These are phyloP conservation scores for Grantiella picta DNA, from an alignment of 2,113 vertebrate species.

Conservation along the genomic window DNA sequence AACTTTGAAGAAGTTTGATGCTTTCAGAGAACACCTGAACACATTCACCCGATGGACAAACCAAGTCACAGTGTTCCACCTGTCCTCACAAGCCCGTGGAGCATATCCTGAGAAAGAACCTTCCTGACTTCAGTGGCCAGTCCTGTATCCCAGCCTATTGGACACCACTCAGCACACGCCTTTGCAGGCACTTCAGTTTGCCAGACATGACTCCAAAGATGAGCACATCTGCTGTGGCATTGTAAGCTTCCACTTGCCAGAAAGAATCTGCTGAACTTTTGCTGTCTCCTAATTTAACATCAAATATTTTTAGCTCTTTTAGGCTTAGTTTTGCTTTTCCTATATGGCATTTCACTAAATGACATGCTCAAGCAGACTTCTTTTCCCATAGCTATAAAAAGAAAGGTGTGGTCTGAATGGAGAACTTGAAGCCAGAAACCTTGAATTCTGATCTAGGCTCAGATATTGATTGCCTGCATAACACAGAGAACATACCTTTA, in stretches of 20 bases:
- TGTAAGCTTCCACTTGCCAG: not conserved
- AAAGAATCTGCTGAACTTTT: not conserved
- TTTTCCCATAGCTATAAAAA: slow-evolving; percentile 42
- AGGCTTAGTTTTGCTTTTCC: not conserved
- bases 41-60: not conserved
- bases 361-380: not conserved
- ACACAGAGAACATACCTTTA: not conserved
- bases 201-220: not conserved
- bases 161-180: not conserved
- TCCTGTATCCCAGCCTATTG: not conserved
- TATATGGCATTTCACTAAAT: slow-evolving; percentile 18
- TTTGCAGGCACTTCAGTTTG: not conserved
- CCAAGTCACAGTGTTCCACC: not conserved
- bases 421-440: not conserved
- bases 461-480: not conserved
- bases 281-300: not conserved
- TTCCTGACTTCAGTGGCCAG: not conserved
- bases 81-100: not conserved
- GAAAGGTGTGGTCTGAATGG: not conserved
- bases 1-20: not conserved
- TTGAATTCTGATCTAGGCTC: not conserved
- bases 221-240: not conserved
- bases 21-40: not conserved
- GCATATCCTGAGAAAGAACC: not conserved
- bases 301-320: not conserved